Evolutionary conservation across 2,888 invertebrate genomes (phyloP).

Genomic region (Diarsia mendica): DNA sequence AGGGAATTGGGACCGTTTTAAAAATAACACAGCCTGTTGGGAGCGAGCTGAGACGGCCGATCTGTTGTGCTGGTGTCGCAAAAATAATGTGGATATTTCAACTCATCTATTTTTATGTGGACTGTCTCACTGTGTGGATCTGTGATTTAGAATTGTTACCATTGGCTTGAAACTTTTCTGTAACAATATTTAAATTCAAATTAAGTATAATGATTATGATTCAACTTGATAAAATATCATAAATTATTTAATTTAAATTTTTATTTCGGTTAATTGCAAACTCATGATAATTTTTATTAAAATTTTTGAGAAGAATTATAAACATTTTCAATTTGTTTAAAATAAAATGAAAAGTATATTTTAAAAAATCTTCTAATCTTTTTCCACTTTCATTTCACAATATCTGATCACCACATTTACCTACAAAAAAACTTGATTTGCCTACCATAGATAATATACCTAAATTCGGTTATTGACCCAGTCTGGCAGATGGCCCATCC

Average conservation of each 20-base stretch:
- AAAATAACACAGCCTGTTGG: slow-evolving; percentile 81
- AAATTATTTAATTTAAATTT: not conserved
- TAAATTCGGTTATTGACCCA: slow-evolving; percentile 82
- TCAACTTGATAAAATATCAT: not conserved
- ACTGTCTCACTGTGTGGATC: slow-evolving; percentile 58
- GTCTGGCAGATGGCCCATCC: slow-evolving; percentile 80
- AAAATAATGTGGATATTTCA: slow-evolving; percentile 80
- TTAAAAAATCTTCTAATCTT: not conserved
- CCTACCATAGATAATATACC: slow-evolving; percentile 35
- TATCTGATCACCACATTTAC: slow-evolving; percentile 43
- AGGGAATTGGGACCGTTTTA: slow-evolving; percentile 81
- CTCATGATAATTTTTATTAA: not conserved
- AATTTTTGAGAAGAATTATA: not conserved
- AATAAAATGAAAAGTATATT: not conserved
- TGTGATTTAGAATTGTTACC: slow-evolving; percentile 55
- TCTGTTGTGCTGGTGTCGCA: slow-evolving; percentile 76
- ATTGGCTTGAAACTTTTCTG: slow-evolving; percentile 13
- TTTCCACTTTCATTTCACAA: slow-evolving; percentile 17
- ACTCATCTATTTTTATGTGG: slow-evolving; percentile 79
- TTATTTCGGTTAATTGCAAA: not conserved
- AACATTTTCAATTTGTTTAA: not conserved
- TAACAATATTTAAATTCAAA: slow-evolving; percentile 9
- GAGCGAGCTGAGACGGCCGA: slow-evolving; percentile 74
- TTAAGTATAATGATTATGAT: not conserved
- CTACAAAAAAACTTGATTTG: slow-evolving; percentile 68